These are phyloP conservation scores for Dryadula phaetusa DNA, from an alignment of 2,888 invertebrate genomes.

Conservation along the genomic window DNA sequence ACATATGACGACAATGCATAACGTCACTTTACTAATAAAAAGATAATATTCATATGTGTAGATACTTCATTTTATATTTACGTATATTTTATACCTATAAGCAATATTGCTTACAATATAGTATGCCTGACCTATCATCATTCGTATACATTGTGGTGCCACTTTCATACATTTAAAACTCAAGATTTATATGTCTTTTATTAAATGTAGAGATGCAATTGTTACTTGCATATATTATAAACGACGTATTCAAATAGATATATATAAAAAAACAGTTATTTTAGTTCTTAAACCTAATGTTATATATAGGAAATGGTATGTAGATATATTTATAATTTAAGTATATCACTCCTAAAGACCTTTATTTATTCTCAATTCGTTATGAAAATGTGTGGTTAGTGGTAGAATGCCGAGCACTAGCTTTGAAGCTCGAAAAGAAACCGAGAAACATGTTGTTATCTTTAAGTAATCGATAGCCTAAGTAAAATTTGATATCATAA, in stretches of 20 bases:
- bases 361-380: too few species aligned
- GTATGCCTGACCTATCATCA: constrained; percentile 49
- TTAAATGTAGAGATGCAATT: constrained; percentile 11
- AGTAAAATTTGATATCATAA: not conserved
- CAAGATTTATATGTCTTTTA: not conserved
- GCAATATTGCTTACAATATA: constrained; percentile 6
- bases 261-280: not conserved
- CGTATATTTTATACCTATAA: constrained; percentile 1
- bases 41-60: not conserved
- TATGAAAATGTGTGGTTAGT: too few species aligned
- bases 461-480: not conserved
- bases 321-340: too few species aligned
- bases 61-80: not conserved
- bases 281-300: too few species aligned
- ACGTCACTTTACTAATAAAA: constrained; percentile 2
- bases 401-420: not conserved
- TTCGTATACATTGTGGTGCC: not conserved
- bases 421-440: not conserved
- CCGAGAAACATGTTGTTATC: not conserved
- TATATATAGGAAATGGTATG: too few species aligned
- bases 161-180: not conserved
- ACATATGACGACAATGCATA: constrained; percentile 1
- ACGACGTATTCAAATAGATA: not conserved
- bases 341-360: too few species aligned
- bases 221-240: not conserved